Evolutionary conservation across 2,113 vertebrate genomes (phyloP).

Genomic region (Paratilapia polleni): DNA sequence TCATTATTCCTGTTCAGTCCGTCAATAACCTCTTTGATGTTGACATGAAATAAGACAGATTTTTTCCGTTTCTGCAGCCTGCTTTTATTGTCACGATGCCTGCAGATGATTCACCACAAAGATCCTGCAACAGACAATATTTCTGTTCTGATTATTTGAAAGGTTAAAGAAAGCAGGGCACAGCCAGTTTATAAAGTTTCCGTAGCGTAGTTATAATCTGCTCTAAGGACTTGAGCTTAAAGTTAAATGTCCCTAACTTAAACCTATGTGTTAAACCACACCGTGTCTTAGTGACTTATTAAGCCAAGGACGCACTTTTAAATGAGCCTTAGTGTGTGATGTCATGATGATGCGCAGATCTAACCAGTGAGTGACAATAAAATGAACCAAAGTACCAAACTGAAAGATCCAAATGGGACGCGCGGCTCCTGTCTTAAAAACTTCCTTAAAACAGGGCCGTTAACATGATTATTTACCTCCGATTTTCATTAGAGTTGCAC

Average conservation of each 20-base stretch:
- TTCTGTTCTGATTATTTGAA: not conserved
- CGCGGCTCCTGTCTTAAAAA: too few species aligned
- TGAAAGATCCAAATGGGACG: too few species aligned
- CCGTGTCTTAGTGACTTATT: fast-evolving
- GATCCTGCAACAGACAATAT: not conserved
- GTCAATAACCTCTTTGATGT: not conserved
- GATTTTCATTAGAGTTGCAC: too few species aligned
- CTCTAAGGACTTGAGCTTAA: not conserved
- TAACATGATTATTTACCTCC: too few species aligned
- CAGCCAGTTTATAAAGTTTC: not conserved
- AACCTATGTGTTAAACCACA: not conserved
- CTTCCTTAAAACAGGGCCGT: too few species aligned
- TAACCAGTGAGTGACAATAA: not conserved
- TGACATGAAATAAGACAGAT: not conserved
- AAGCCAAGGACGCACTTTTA: not conserved
- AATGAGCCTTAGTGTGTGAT: not conserved
- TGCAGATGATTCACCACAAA: not conserved
- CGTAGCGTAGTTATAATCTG: not conserved
- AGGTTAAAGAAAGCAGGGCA: not conserved
- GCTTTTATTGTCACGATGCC: not conserved
- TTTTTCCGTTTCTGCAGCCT: not conserved
- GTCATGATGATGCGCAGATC: not conserved
- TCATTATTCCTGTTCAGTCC: not conserved
- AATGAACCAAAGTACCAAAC: not conserved
- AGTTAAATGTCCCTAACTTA: not conserved